Evolutionary conservation across 2,888 invertebrate genomes (phyloP), one percentile per base, ranked within the genome.

Genomic region (Dynastes maya): DNA sequence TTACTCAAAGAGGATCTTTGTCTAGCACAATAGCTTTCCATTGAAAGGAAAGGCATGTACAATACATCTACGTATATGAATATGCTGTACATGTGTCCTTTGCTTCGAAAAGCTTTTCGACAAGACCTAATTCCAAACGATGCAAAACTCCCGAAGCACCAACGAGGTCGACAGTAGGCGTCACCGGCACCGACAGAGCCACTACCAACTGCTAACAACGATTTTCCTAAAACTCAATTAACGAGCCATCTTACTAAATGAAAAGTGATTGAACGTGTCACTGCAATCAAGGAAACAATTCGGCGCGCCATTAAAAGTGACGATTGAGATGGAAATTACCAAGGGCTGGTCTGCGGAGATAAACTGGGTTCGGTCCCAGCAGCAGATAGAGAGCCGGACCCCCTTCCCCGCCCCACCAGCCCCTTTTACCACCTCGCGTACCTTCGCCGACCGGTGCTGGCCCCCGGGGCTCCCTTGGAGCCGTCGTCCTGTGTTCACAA

Each of bases 321-420:
- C 88, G 88, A 89, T 89, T 88, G 89, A 89, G 89, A 89, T 89
- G 89, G 88, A 89, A 89, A 89, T 89, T 89, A 86, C 88, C 82
- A 78, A 85, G 85, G 87, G 87, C 88, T 89, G 89, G 88, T 86
- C 88, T 85, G 86, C 84, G 84, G 86, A 89, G 89, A 89, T 89
- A 89, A 89, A 88, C 88, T 86, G 84, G 79, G 72, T 45, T 64
- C 64, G 76, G 65, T 22, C 37, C 61, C 67, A 8, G 74, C 80
- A 84, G 83, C 84, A 84, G 84, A 84, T 84, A 85, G 84, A 84
- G 83, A 82, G 32, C 51, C 72, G 71, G 78, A 72, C 70, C 53
- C 45, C 63, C 63, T 63, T 45, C 58, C n/a, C 71, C 71, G 11
- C 29, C 29, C 53, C n/a, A n/a, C 5, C 5, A 13, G 53, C 55